These are phyloP conservation scores for Drosophila dives DNA, from an alignment of 2,888 invertebrate species.

Conservation along the genomic window DNA sequence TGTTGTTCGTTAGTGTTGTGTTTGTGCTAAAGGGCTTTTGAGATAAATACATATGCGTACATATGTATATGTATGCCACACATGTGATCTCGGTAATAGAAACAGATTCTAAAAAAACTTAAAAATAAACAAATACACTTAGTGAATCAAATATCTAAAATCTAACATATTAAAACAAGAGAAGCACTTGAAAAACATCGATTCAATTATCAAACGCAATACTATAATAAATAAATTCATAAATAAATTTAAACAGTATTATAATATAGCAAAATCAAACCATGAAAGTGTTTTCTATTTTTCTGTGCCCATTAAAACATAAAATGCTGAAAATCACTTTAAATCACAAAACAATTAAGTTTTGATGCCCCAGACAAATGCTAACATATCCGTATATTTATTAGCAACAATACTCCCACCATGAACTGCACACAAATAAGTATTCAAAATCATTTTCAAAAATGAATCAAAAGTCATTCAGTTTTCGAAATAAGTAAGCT, in stretches of 20 bases:
- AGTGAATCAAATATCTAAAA: not conserved
- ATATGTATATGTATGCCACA: constrained; percentile 30
- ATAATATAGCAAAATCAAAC: not conserved
- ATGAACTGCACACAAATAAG: constrained; percentile 8
- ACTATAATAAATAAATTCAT: not conserved
- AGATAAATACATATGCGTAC: constrained; percentile 4
- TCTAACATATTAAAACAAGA: not conserved
- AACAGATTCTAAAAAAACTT: constrained; percentile 7
- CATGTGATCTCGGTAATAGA: constrained; percentile 33
- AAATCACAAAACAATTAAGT: not conserved
- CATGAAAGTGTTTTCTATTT: not conserved
- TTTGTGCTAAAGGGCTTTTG: constrained; percentile 22
- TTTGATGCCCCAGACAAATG: not conserved
- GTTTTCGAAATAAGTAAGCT: constrained; percentile 11
- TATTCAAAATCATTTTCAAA: constrained; percentile 24
- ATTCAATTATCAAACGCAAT: not conserved
- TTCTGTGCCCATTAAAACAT: not conserved
- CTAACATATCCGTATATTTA: constrained; percentile 2
- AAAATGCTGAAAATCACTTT: not conserved
- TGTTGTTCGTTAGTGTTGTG: constrained; percentile 35
- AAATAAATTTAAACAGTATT: not conserved
- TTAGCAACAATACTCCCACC: constrained; percentile 15
- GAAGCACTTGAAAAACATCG: not conserved
- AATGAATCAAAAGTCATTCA: constrained; percentile 31
- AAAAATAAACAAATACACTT: constrained; percentile 12